These are phyloP conservation scores for Ichneumoninae sp. DNA, from an alignment of 2,888 invertebrate species.

Conservation along the genomic window DNA sequence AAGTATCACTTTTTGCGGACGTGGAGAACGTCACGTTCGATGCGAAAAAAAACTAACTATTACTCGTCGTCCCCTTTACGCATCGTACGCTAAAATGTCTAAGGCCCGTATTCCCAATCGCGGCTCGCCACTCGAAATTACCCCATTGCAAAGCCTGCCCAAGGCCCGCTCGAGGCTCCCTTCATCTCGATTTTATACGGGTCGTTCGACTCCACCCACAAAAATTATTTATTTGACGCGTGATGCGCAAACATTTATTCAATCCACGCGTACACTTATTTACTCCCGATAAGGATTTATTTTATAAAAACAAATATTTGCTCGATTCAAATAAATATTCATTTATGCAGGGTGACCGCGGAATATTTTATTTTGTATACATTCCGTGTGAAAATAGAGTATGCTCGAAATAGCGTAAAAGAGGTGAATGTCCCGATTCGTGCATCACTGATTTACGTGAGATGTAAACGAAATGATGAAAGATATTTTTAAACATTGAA, in stretches of 20 bases:
- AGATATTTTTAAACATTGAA: too few species aligned
- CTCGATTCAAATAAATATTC: too few species aligned
- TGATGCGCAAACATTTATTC: too few species aligned
- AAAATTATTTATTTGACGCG: not conserved
- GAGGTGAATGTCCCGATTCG: too few species aligned
- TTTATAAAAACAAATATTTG: not conserved
- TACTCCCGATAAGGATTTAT: not conserved
- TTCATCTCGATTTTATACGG: not conserved
- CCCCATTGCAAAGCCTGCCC: not conserved
- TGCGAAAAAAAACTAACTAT: not conserved
- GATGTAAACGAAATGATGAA: too few species aligned
- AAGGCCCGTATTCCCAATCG: not conserved
- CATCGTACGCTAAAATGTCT: not conserved
- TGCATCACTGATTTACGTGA: too few species aligned
- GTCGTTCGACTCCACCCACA: not conserved
- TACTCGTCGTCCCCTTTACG: not conserved
- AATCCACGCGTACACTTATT: too few species aligned
- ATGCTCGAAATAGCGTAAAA: not conserved
- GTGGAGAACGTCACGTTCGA: not conserved
- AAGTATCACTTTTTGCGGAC: constrained; percentile 19
- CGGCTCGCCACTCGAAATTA: not conserved
- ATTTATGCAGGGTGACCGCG: not conserved
- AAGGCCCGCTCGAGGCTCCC: too few species aligned
- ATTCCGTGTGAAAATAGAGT: not conserved
- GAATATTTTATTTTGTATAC: not conserved